Evolutionary conservation across 2,888 invertebrate genomes (phyloP).

Genomic region (Mimachlamys varia): DNA sequence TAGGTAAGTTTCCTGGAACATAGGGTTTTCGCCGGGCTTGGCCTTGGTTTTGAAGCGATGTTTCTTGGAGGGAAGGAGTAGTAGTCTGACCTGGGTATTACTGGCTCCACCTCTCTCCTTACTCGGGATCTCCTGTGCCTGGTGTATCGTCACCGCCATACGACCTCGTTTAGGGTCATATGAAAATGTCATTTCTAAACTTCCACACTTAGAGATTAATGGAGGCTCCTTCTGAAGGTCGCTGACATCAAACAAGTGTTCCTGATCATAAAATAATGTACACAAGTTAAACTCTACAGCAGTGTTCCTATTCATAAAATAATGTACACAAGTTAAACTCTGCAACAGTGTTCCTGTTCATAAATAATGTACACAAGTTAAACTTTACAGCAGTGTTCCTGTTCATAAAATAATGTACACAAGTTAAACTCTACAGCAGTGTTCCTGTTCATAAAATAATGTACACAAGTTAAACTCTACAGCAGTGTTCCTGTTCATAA

Average conservation of each 20-base stretch:
- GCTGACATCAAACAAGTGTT: slow-evolving; percentile 82
- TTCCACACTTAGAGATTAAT: slow-evolving; percentile 85
- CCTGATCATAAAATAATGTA: slow-evolving; percentile 72
- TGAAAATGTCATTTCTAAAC: slow-evolving; percentile 92
- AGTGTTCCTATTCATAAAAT: slow-evolving; percentile 78
- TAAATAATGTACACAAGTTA: slow-evolving; percentile 71
- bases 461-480: not conserved
- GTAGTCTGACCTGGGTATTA: slow-evolving; percentile 87
- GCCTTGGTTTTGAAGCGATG: slow-evolving; percentile 97
- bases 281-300: not conserved
- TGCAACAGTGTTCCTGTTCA: slow-evolving; percentile 72
- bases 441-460: slow-evolving; percentile 75
- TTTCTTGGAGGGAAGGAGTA: slow-evolving; percentile 94
- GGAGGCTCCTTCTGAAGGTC: slow-evolving; percentile 79
- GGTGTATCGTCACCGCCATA: slow-evolving; percentile 95
- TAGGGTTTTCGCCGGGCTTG: slow-evolving; percentile 93
- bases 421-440: slow-evolving; percentile 53
- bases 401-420: slow-evolving; percentile 44
- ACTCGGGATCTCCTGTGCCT: slow-evolving; percentile 91
- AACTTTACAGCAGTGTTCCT: slow-evolving; percentile 76
- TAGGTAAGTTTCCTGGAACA: slow-evolving; percentile 96
- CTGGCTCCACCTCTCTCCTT: slow-evolving; percentile 79
- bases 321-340: not conserved
- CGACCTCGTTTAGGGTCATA: slow-evolving; percentile 95
- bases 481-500: slow-evolving; percentile 78